phyloP scores from a whole-genome alignment of 2,113 vertebrate species.

The Struthio camelus region DNA sequence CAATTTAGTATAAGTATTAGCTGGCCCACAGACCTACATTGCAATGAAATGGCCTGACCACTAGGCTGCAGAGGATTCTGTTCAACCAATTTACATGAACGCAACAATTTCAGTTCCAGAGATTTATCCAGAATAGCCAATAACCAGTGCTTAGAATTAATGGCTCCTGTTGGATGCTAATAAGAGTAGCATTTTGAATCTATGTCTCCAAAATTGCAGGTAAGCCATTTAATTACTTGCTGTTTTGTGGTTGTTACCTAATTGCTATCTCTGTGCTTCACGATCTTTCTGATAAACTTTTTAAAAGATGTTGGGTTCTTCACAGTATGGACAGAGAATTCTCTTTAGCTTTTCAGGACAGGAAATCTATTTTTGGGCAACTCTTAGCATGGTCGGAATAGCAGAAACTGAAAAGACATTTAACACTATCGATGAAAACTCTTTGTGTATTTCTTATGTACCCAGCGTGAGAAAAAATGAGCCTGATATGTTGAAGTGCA shows the following conservation, averaged over 20 bases:
- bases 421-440: neutral
- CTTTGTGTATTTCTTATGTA: neutral
- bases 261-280: neutral
- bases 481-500: neutral
- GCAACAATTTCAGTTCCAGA: neutral
- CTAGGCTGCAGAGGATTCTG: neutral
- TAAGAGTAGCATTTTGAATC: neutral
- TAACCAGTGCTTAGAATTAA: neutral
- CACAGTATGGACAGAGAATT: neutral
- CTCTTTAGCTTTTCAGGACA: neutral
- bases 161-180: neutral
- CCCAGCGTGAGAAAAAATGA: neutral
- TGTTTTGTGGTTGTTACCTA: fast-evolving
- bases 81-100: neutral
- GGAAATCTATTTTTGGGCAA: neutral
- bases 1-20: neutral
- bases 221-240: fast-evolving
- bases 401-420: neutral
- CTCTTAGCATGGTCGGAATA: neutral
- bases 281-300: neutral
- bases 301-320: neutral
- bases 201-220: neutral
- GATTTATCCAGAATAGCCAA: neutral
- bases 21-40: neutral
- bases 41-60: neutral